Percentiles rank a stretch among this genome's conserved stretches.
These are phyloP conservation scores for Clarias batrachus DNA, from an alignment of 2,113 vertebrate species.

Conservation along the genomic window DNA sequence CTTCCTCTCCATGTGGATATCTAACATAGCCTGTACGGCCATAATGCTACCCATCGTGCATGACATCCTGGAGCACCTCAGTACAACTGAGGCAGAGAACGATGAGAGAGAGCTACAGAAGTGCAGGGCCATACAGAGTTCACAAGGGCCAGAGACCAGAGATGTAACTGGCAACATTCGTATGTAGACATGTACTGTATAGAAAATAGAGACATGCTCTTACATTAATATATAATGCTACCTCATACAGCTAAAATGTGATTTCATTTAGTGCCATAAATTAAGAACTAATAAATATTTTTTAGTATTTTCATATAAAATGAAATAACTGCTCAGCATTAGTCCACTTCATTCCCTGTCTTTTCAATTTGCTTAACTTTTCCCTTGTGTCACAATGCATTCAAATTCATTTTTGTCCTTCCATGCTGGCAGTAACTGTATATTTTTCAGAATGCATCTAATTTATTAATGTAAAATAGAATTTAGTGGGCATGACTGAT, in stretches of 20 bases:
- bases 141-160: constrained; percentile 45
- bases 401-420: not conserved
- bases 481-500: not conserved
- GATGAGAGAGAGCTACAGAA: constrained; percentile 51
- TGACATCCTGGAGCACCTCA: constrained; percentile 81
- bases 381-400: not conserved
- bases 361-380: not conserved
- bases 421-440: not conserved
- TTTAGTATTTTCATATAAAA: not conserved
- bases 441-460: not conserved
- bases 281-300: not conserved
- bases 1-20: constrained; percentile 98
- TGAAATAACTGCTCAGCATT: not conserved
- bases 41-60: constrained; percentile 92
- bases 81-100: constrained; percentile 60
- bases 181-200: not conserved
- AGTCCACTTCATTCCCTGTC: not conserved
- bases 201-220: not conserved
- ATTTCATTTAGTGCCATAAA: not conserved
- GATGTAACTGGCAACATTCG: not conserved
- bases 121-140: constrained; percentile 51
- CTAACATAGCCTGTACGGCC: constrained; percentile 87
- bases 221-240: not conserved
- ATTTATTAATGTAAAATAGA: not conserved
- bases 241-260: not conserved